These are phyloP conservation scores for Pantherophis guttatus DNA, from an alignment of 2,113 vertebrate genomes.

Conservation along the genomic window DNA sequence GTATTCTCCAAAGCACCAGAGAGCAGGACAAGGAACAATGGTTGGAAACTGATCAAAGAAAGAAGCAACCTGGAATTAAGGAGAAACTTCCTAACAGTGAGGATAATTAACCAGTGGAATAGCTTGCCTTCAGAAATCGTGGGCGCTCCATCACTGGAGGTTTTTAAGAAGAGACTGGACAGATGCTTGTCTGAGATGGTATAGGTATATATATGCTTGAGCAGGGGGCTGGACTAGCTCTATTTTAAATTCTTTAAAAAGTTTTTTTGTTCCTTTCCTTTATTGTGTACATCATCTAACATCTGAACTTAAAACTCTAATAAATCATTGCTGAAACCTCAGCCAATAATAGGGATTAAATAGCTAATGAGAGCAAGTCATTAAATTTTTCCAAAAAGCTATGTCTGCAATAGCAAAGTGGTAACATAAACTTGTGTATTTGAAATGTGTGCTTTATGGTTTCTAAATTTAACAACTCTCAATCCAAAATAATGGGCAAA, in stretches of 20 bases:
- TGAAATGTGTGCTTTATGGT: neutral
- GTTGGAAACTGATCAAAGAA: too few relatives aligned
- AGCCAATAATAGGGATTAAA: neutral
- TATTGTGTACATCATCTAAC: neutral
- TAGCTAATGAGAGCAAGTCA: neutral
- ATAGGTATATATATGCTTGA: too few relatives aligned
- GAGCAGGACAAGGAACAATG: too few relatives aligned
- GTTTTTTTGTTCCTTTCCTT: neutral
- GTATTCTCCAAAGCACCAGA: too few relatives aligned
- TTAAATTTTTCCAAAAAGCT: neutral
- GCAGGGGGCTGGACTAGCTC: too few relatives aligned
- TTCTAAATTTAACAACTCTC: neutral
- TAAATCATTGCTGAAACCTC: neutral
- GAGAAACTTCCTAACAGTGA: too few relatives aligned
- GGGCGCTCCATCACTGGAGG: too few relatives aligned
- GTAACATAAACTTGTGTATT: neutral
- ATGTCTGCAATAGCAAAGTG: rapidly evolving
- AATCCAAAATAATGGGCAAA: neutral
- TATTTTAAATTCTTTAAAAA: neutral
- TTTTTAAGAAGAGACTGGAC: too few relatives aligned
- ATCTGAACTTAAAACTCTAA: neutral
- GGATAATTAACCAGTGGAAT: too few relatives aligned
- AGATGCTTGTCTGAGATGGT: too few relatives aligned
- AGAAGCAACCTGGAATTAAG: too few relatives aligned
- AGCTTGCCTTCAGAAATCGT: too few relatives aligned